phyloP scores from a whole-genome alignment of 2,888 invertebrate genomes.

The Megaustenia siamemsis region DNA sequence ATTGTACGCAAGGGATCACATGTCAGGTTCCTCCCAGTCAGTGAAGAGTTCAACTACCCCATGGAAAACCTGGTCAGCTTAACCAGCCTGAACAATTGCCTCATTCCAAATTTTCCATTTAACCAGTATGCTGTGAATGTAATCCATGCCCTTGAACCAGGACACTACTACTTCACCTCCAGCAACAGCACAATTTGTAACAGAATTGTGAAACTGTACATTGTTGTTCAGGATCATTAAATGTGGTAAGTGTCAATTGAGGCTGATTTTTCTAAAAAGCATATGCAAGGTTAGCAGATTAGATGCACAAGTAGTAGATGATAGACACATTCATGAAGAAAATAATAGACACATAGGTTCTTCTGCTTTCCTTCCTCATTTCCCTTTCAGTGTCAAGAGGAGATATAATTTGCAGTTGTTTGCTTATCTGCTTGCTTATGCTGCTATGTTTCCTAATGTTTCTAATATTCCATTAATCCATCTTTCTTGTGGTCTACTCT shows the following conservation, averaged over 20 bases:
- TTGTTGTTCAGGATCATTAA: slow-evolving; percentile 40
- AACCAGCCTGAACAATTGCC: slow-evolving; percentile 51
- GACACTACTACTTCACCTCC: slow-evolving; percentile 54
- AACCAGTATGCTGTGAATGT: slow-evolving; percentile 46
- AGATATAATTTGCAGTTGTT: too few species aligned
- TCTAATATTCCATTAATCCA: too few species aligned
- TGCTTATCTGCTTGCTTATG: too few species aligned
- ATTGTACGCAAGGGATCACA: slow-evolving; percentile 52
- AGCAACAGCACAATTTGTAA: slow-evolving; percentile 41
- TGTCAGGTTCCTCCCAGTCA: slow-evolving; percentile 48
- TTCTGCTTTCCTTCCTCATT: too few species aligned
- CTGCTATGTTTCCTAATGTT: too few species aligned
- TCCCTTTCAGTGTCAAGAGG: too few species aligned
- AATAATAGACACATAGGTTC: too few species aligned
- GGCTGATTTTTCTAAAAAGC: too few species aligned
- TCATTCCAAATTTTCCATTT: slow-evolving; percentile 54
- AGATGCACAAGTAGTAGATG: too few species aligned
- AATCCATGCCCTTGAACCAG: slow-evolving; percentile 48
- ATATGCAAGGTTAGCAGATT: too few species aligned
- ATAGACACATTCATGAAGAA: too few species aligned
- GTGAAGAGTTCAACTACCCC: slow-evolving; percentile 22
- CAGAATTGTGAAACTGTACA: not conserved
- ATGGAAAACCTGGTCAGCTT: slow-evolving; percentile 54
- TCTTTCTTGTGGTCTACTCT: too few species aligned
- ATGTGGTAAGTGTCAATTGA: not conserved